A percentile compares a stretch with the other conserved stretches of the same genome.
Evolutionary conservation across 2,113 vertebrate genomes (phyloP).

Genomic region (Penelope pileata): DNA sequence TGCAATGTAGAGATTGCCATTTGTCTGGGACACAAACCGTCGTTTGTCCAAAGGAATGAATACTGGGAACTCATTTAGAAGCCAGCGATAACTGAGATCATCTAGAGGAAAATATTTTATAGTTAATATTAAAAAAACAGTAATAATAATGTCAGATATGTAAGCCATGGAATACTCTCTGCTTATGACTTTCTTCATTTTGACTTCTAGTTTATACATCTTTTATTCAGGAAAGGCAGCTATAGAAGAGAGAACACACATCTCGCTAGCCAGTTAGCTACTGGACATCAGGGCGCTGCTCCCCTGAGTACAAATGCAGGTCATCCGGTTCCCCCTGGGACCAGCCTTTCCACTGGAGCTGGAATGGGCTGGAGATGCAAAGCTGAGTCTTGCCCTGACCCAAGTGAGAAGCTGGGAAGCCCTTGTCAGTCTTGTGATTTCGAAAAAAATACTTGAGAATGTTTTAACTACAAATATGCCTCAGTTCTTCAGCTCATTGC

Average conservation of each 20-base stretch:
- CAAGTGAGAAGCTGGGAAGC: not conserved
- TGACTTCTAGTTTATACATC: not conserved
- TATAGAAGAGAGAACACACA: not conserved
- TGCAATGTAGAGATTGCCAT: constrained; percentile 97
- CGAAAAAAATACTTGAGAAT: not conserved
- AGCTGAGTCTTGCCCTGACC: not conserved
- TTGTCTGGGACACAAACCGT: constrained; percentile 92
- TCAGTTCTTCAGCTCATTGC: not conserved
- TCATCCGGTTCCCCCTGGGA: not conserved
- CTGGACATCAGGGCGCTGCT: accelerated
- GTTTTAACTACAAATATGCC: not conserved
- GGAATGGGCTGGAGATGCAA: not conserved
- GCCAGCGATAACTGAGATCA: constrained; percentile 95
- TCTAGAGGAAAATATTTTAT: constrained; percentile 74
- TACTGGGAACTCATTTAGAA: constrained; percentile 96
- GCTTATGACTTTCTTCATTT: not conserved
- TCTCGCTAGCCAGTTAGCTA: not conserved
- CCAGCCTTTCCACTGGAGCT: not conserved
- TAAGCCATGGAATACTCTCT: not conserved
- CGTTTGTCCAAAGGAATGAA: constrained; percentile 92
- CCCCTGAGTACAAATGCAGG: not conserved
- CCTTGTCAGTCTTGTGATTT: not conserved
- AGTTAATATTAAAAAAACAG: constrained; percentile 14
- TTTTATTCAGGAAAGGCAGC: not conserved
- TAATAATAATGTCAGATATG: not conserved